Evolutionary conservation across 2,797 vertebrate genomes (phyloP).

Genomic region (Poeciliopsis infans): DNA sequence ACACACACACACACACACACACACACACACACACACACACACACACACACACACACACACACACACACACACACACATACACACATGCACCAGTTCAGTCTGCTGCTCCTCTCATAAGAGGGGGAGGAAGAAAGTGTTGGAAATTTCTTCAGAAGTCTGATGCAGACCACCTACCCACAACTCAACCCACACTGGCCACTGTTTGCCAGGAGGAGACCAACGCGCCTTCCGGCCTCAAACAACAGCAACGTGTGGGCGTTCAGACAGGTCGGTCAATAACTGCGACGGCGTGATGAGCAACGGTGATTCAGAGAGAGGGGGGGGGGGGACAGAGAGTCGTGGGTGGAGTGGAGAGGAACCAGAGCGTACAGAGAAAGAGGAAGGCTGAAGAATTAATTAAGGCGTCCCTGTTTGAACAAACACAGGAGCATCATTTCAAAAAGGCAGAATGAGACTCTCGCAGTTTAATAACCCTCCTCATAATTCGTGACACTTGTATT

Average conservation of each 20-base stretch:
- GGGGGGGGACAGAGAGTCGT: neutral
- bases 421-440: neutral
- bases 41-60: neutral
- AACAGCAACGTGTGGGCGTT: constrained; percentile 29
- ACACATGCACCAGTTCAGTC: constrained; percentile 3
- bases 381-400: neutral
- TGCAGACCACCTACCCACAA: constrained; percentile 20
- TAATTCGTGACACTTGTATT: neutral
- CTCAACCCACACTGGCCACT: constrained; percentile 46
- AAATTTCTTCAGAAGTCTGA: constrained; percentile 23
- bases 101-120: constrained; percentile 14
- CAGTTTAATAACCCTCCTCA: neutral
- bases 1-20: neutral
- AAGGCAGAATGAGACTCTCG: neutral
- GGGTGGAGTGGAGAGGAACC: neutral
- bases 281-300: constrained; percentile 21
- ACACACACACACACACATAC: neutral
- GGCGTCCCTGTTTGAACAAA: neutral
- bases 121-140: neutral
- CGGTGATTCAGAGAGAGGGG: constrained; percentile 1
- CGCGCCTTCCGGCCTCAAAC: constrained; percentile 5
- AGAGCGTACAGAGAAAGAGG: neutral
- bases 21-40: too few species aligned
- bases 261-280: constrained; percentile 18
- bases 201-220: constrained; percentile 18